These are phyloP conservation scores for Napeogenes sylphis DNA, from an alignment of 2,888 invertebrate species.

Conservation along the genomic window DNA sequence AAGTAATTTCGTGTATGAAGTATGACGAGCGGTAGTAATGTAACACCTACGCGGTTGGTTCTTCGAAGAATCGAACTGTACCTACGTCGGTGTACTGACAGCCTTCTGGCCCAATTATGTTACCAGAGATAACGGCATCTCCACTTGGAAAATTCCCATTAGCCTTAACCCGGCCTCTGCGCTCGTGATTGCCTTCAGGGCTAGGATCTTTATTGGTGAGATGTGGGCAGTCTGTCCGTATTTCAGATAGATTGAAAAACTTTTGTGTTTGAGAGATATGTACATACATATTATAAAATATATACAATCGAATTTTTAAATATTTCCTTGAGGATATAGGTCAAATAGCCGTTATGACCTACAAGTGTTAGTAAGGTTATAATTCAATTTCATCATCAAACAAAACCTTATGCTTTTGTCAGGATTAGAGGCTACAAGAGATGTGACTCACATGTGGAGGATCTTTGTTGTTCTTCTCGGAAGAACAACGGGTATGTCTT, in stretches of 20 bases:
- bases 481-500: conserved; percentile 63
- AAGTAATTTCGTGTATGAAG: conserved; percentile 70
- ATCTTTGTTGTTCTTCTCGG: conserved; percentile 76
- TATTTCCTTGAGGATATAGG: too few relatives aligned
- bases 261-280: too few relatives aligned
- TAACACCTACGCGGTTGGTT: conserved; percentile 66
- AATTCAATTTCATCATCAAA: conserved; percentile 17
- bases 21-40: conserved; percentile 58
- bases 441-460: conserved; percentile 68
- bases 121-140: conserved; percentile 36
- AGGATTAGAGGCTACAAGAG: conserved; percentile 53
- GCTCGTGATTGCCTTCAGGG: conserved; percentile 9
- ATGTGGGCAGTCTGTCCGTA: background rate
- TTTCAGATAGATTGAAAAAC: background rate
- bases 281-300: too few relatives aligned
- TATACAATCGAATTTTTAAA: too few relatives aligned
- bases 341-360: conserved; percentile 4
- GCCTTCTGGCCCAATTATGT: conserved; percentile 66
- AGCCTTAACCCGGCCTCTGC: conserved; percentile 12
- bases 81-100: conserved; percentile 43
- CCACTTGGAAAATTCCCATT: conserved; percentile 27
- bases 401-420: conserved; percentile 40
- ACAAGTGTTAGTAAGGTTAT: conserved; percentile 23
- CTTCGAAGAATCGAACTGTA: conserved; percentile 73
- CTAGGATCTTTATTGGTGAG: conserved; percentile 3